Percentiles rank a stretch among this genome's conserved stretches.
phyloP scores from a whole-genome alignment of 1,140 invertebrate genomes.

The Drosophila pallidifrons region DNA sequence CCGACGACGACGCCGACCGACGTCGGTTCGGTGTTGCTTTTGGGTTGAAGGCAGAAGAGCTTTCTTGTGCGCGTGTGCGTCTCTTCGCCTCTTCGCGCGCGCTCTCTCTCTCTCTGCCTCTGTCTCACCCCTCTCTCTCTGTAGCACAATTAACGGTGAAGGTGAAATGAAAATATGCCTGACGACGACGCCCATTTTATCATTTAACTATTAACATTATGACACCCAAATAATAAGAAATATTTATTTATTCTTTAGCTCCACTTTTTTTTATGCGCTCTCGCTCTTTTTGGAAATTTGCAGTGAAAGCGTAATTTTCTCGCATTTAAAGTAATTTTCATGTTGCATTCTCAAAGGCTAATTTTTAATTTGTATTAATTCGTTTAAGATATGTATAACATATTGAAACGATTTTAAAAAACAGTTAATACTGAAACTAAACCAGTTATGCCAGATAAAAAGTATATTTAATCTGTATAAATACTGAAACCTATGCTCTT shows the following conservation, averaged over 20 bases:
- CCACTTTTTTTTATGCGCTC: not conserved
- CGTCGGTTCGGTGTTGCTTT: too few relatives aligned
- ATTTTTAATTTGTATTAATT: not conserved
- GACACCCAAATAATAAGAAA: not conserved
- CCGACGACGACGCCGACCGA: not conserved
- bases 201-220: constrained; percentile 25
- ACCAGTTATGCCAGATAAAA: not conserved
- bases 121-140: too few relatives aligned
- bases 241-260: not conserved
- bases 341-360: not conserved
- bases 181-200: constrained; percentile 26
- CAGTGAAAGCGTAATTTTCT: constrained; percentile 1
- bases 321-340: not conserved
- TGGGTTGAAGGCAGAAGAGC: constrained; percentile 12
- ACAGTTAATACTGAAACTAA: not conserved
- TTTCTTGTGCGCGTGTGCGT: constrained; percentile 25
- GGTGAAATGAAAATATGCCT: constrained; percentile 17
- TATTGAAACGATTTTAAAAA: not conserved
- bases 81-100: not conserved
- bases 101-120: not conserved
- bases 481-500: constrained; percentile 5
- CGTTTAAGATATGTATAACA: not conserved
- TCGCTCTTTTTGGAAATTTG: not conserved
- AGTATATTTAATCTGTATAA: not conserved
- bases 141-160: not conserved